A percentile compares a stretch with the other conserved stretches of the same genome.
Evolutionary conservation across 2,888 invertebrate genomes (phyloP).

Genomic region (Drosophila falleni): DNA sequence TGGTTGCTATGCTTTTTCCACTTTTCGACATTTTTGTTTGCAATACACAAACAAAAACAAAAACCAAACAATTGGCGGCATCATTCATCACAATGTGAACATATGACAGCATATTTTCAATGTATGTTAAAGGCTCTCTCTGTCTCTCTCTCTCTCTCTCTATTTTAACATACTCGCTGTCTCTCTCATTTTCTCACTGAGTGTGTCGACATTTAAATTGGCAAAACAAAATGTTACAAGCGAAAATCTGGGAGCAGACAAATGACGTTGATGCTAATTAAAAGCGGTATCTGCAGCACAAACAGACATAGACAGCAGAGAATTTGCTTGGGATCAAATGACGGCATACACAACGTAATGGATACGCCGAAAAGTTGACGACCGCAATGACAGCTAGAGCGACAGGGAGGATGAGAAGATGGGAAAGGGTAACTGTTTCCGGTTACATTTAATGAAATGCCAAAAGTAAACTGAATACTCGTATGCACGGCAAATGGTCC

Average conservation of each 20-base stretch:
- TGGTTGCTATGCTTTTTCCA: slow-evolving; percentile 43
- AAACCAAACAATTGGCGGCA: slow-evolving; percentile 67
- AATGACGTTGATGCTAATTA: slow-evolving; percentile 78
- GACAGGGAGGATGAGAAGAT: not conserved
- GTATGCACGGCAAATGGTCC: slow-evolving; percentile 1
- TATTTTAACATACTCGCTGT: not conserved
- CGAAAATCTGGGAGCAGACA: slow-evolving; percentile 51
- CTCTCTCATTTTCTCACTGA: not conserved
- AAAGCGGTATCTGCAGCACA: slow-evolving; percentile 61
- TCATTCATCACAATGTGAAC: slow-evolving; percentile 71
- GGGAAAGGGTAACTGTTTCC: slow-evolving; percentile 24
- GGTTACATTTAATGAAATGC: slow-evolving; percentile 64
- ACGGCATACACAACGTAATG: slow-evolving; percentile 47
- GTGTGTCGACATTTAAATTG: slow-evolving; percentile 64
- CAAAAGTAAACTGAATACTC: slow-evolving; percentile 15
- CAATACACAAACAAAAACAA: slow-evolving; percentile 65
- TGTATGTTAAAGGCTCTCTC: slow-evolving; percentile 23
- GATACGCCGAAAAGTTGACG: slow-evolving; percentile 38
- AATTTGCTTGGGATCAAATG: slow-evolving; percentile 30
- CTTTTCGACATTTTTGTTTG: slow-evolving; percentile 67
- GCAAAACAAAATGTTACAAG: slow-evolving; percentile 44
- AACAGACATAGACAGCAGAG: not conserved
- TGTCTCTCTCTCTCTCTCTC: not conserved
- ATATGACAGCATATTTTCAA: slow-evolving; percentile 74
- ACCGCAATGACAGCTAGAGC: not conserved